Base-by-base conservation (phyloP, 1,140 invertebrate genomes). In the Ladona fulva region DNA sequence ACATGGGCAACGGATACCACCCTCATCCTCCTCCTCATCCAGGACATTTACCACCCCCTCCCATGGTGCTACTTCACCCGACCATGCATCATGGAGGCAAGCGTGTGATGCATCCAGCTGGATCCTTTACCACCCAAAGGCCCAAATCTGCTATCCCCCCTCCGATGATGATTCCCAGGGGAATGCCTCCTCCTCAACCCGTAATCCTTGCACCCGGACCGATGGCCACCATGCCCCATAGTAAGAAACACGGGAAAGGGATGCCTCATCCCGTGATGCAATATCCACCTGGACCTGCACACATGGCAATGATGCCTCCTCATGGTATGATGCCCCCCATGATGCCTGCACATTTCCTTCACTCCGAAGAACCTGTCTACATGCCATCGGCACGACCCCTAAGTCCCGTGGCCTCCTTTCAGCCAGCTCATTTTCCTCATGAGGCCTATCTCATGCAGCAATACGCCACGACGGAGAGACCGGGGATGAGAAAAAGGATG, bases 401-500 rank as follows among this genome's bases (percentile, higher is more conserved):
- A 78, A 89, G 88, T 78, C 89, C 89, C 0, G 86, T 89, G 0
- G 88, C 89, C 0, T 89, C 88, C 37, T 90, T 90, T 81, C 89
- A 90, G 80, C 89, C 89, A 0, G 87, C 86, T 0, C 89, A 88
- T 80, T 90, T 90, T 80, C 89, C 89, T 0, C 88, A 89, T 81
- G 89, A 90, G 80, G 88, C 88, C 8, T 89, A 89, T 80, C 83
- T 89, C 44, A 86, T 89, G 86, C 88, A 89, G 79, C 88, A 89
- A 76, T 88, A 88, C 81, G 88, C 88, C 76, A 87, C 87, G 0
- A 87, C 87, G 81, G 85, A 86, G 37, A 79, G 80, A 79, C 83
- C 79, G 24, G 79, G 82, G 80, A 81, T 81, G 74, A 82, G 83
- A 80, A 81, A 83, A 81, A 82, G 84, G 82, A 83, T 81, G 82